Percentiles rank a stretch among this genome's conserved stretches.
These are phyloP conservation scores for Tiliacea citrago DNA, from an alignment of 2,888 invertebrate species.

Conservation along the genomic window DNA sequence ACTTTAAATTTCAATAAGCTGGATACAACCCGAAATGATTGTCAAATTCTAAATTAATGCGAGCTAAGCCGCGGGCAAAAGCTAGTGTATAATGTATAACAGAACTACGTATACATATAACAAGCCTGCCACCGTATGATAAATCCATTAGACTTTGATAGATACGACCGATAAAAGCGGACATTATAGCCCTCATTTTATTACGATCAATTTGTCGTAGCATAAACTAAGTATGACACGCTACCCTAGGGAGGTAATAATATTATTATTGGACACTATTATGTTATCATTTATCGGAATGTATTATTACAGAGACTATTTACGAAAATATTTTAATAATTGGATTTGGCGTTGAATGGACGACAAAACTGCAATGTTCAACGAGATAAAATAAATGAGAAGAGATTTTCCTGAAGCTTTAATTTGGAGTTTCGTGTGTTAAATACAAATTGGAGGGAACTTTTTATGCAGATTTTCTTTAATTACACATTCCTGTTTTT, in stretches of 20 bases:
- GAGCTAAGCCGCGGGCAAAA: too few species aligned
- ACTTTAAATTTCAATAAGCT: too few species aligned
- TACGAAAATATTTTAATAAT: constrained; percentile 18
- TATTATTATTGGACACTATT: constrained; percentile 33
- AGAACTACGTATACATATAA: neutral
- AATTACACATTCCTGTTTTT: neutral
- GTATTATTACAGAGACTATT: neutral
- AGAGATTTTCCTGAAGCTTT: neutral
- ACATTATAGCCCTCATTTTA: constrained; percentile 29
- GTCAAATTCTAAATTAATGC: too few species aligned
- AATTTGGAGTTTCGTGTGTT: neutral
- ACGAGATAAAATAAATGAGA: constrained; percentile 30
- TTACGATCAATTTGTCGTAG: constrained; percentile 58
- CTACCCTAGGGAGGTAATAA: constrained; percentile 22
- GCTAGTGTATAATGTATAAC: too few species aligned
- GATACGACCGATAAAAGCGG: constrained; percentile 28
- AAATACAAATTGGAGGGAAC: neutral
- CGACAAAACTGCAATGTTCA: constrained; percentile 8
- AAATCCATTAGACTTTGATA: constrained; percentile 30
- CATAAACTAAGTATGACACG: constrained; percentile 55
- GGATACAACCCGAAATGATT: too few species aligned
- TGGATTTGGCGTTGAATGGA: neutral
- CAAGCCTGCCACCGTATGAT: constrained; percentile 11
- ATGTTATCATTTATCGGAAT: neutral
- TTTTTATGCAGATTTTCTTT: neutral